Conservation (phyloP, 2,888 invertebrate genomes). For the Hipparchia sbordonii region DNA sequence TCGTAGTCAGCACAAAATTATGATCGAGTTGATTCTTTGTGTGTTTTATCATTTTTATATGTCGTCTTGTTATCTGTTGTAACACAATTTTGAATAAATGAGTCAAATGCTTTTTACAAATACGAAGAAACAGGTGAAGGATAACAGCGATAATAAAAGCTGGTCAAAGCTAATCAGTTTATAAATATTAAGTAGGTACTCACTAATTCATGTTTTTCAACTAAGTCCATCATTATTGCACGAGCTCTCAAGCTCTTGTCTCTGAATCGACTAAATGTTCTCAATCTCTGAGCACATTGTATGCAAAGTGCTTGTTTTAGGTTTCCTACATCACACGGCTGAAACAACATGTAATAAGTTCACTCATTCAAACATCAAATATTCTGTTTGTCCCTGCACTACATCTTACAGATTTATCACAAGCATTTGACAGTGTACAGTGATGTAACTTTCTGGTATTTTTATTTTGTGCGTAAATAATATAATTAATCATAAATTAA, state of each 20-base stretch:
- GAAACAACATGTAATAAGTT: background rate
- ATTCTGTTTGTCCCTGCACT: background rate
- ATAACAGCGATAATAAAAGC: no score
- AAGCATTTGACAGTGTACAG: no score
- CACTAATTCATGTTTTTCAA: background rate
- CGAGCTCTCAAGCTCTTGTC: background rate
- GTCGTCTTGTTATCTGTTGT: background rate
- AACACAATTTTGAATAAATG: background rate
- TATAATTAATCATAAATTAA: background rate
- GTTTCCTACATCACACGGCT: background rate
- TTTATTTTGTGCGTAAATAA: background rate
- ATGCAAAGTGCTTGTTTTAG: background rate
- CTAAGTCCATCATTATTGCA: background rate
- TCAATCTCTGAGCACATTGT: background rate
- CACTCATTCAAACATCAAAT: background rate
- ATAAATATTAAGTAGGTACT: background rate
- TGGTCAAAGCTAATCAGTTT: no score
- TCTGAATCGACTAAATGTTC: background rate
- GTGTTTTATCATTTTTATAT: background rate
- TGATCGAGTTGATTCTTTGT: background rate
- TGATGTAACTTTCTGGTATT: no score
- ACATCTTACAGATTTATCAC: no score
- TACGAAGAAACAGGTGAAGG: no score
- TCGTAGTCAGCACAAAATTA: background rate
- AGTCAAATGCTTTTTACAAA: no score